A percentile compares a stretch with the other conserved stretches of the same genome.
Evolutionary conservation across 2,888 invertebrate species (phyloP).

Genomic region (Odontothrips loti): DNA sequence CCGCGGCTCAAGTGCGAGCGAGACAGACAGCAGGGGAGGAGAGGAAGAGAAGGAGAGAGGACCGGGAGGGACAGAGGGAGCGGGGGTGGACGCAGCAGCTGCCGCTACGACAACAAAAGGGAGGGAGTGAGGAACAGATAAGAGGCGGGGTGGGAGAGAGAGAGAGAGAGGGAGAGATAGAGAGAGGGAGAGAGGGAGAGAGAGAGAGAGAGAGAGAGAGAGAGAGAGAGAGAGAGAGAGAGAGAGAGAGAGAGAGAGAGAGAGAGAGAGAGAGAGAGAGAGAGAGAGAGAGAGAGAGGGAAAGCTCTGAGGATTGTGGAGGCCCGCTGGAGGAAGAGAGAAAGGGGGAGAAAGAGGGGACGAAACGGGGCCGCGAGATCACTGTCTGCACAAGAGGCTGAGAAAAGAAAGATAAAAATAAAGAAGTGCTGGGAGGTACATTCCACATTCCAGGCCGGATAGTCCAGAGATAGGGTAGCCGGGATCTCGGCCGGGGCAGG

Average conservation of each 20-base stretch:
- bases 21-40: background rate
- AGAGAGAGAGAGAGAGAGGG: background rate
- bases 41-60: background rate
- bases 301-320: no score
- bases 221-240: background rate
- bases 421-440: background rate
- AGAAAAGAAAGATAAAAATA: background rate
- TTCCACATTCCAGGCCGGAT: background rate
- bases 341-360: background rate
- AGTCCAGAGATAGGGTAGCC: background rate
- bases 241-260: background rate
- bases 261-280: background rate
- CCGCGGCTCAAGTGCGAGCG: background rate
- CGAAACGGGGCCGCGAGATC: background rate
- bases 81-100: background rate
- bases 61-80: background rate
- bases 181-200: background rate
- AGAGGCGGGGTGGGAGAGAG: background rate
- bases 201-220: background rate
- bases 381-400: slow-evolving; percentile 19
- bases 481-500: background rate
- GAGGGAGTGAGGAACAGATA: background rate
- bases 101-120: background rate
- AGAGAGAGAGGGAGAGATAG: background rate
- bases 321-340: no score